Evolutionary conservation across 2,888 invertebrate species (phyloP).

Genomic region (Pilophorus perplexus): DNA sequence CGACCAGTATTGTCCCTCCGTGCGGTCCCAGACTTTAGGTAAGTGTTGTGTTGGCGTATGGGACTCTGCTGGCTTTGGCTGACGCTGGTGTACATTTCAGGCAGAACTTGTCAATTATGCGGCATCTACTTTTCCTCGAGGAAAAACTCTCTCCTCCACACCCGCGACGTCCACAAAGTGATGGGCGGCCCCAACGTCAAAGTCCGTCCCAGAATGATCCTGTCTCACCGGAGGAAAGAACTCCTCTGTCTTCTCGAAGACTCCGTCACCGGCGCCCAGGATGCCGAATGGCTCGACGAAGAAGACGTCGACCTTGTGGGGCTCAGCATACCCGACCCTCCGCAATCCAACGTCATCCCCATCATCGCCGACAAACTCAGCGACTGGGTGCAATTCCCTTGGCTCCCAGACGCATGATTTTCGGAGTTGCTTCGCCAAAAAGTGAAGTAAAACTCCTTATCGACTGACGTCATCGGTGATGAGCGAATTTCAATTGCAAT

Average conservation of each 20-base stretch:
- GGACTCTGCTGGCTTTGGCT: no score
- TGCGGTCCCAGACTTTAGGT: slow-evolving; percentile 11
- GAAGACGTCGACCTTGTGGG: slow-evolving; percentile 33
- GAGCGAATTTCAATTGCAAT: no score
- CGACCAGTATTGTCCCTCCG: slow-evolving; percentile 35
- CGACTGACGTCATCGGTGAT: no score
- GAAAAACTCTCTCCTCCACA: slow-evolving; percentile 10
- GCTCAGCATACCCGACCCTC: slow-evolving; percentile 30
- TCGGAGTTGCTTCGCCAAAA: not conserved
- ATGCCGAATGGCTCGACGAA: slow-evolving; percentile 22
- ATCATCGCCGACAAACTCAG: slow-evolving; percentile 25
- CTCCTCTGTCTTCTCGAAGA: slow-evolving; percentile 24
- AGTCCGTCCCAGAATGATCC: slow-evolving; percentile 24
- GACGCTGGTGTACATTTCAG: no score
- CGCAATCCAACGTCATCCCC: slow-evolving; percentile 18
- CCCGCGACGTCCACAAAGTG: slow-evolving; percentile 1
- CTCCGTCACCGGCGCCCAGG: slow-evolving; percentile 3
- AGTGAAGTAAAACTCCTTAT: no score
- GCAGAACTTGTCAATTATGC: slow-evolving; percentile 21
- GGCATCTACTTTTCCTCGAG: slow-evolving; percentile 34
- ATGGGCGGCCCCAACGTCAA: not conserved
- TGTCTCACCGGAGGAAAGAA: slow-evolving; percentile 24
- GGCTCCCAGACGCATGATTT: slow-evolving; percentile 20
- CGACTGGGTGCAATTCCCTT: slow-evolving; percentile 27
- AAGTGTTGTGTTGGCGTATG: no score